Percentiles rank a stretch among this genome's conserved stretches.
Evolutionary conservation across 2,888 invertebrate genomes (phyloP).

Genomic region (Aphidius colemani): DNA sequence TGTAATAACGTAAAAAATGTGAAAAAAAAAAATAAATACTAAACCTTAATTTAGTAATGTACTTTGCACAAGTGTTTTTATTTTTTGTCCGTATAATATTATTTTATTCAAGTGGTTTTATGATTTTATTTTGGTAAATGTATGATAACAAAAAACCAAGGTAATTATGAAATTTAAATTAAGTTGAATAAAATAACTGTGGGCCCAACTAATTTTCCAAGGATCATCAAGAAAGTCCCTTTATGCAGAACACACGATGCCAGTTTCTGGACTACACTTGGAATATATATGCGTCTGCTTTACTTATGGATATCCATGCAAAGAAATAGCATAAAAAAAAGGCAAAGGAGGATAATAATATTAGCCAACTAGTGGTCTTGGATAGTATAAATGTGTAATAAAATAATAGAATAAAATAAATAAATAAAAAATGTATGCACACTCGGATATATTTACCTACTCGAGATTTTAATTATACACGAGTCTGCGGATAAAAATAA

Average conservation of each 20-base stretch:
- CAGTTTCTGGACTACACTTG: constrained; percentile 23
- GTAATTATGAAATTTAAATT: constrained; percentile 61
- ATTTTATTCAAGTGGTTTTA: constrained; percentile 5
- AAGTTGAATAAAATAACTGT: constrained; percentile 57
- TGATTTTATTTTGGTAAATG: constrained; percentile 6
- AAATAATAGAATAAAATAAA: constrained; percentile 16
- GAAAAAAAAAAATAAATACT: constrained; percentile 1
- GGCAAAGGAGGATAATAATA: background rate
- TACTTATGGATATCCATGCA: constrained; percentile 23
- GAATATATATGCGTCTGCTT: constrained; percentile 14
- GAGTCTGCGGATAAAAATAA: constrained; percentile 41
- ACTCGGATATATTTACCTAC: constrained; percentile 58
- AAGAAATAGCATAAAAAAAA: constrained; percentile 1
- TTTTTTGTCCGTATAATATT: constrained; percentile 4
- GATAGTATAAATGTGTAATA: constrained; percentile 6
- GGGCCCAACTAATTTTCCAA: constrained; percentile 40
- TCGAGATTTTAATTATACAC: constrained; percentile 58
- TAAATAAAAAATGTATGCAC: constrained; percentile 35
- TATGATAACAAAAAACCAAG: constrained; percentile 40
- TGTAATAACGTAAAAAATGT: constrained; percentile 17
- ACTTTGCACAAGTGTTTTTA: constrained; percentile 7
- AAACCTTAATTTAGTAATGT: constrained; percentile 22
- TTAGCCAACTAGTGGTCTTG: constrained; percentile 3
- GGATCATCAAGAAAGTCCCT: constrained; percentile 42
- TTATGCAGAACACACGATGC: constrained; percentile 30